These are phyloP conservation scores for Rhaphigaster nebulosa DNA, from an alignment of 2,888 invertebrate species.

Conservation along the genomic window DNA sequence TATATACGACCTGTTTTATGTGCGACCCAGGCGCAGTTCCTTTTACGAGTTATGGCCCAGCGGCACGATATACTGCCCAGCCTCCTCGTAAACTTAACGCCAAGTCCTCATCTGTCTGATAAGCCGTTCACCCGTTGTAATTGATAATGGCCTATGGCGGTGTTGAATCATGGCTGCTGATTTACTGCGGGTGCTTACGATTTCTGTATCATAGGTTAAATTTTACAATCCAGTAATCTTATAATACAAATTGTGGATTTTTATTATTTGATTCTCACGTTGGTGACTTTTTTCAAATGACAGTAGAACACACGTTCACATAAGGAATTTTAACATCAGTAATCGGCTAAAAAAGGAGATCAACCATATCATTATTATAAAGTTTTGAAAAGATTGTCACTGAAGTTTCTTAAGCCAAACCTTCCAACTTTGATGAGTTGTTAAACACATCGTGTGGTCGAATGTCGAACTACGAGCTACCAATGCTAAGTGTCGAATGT, in stretches of 20 bases:
- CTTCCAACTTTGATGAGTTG: too few species aligned
- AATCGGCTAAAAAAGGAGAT: too few species aligned
- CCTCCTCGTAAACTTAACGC: constrained; percentile 5
- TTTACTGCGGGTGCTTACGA: not conserved
- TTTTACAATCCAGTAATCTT: not conserved
- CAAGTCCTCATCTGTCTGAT: constrained; percentile 33
- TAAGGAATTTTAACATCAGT: too few species aligned
- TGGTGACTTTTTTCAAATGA: too few species aligned
- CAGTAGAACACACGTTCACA: too few species aligned
- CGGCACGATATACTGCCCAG: not conserved
- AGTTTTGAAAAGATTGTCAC: too few species aligned
- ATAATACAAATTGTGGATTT: too few species aligned
- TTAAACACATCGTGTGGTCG: too few species aligned
- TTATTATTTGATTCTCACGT: too few species aligned
- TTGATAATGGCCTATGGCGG: not conserved
- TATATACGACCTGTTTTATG: constrained; percentile 19
- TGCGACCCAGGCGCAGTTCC: not conserved
- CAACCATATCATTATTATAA: too few species aligned
- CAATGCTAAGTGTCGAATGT: too few species aligned
- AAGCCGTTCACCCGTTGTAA: constrained; percentile 3
- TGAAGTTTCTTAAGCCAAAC: too few species aligned
- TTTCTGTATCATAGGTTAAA: not conserved
- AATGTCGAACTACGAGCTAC: not conserved
- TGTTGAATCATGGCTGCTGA: not conserved
- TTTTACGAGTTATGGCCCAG: constrained; percentile 6